Conservation (phyloP, 1,140 invertebrate species). For the Eurosta solidaginis region DNA sequence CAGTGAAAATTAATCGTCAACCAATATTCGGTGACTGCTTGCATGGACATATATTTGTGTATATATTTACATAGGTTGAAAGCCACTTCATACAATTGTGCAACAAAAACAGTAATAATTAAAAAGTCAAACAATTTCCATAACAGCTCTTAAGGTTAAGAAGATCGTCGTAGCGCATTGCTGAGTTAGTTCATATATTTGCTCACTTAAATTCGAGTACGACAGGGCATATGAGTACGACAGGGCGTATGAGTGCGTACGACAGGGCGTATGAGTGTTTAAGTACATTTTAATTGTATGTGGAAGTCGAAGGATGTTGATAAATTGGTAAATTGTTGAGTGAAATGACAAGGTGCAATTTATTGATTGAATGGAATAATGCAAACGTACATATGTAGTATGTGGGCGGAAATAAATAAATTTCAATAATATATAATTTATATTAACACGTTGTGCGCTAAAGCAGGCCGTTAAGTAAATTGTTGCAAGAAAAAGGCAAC, state of each 20-base stretch:
- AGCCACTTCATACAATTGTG: too few relatives aligned
- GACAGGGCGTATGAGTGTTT: slow-evolving; percentile 7
- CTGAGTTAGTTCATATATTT: neutral
- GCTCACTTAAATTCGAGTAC: neutral
- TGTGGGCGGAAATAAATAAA: too few relatives aligned
- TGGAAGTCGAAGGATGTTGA: neutral
- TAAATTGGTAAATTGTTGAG: neutral
- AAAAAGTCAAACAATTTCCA: neutral
- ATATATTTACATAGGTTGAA: too few relatives aligned
- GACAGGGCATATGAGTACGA: neutral
- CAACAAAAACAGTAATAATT: neutral
- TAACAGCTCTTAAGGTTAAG: neutral
- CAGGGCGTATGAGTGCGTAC: neutral
- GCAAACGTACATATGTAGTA: too few relatives aligned
- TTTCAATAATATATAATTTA: too few relatives aligned
- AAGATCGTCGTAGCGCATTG: neutral
- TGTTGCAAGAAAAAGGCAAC: too few relatives aligned
- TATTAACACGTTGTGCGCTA: too few relatives aligned
- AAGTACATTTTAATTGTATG: slow-evolving; percentile 16
- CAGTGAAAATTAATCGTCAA: neutral
- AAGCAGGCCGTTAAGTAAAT: too few relatives aligned
- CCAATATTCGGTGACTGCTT: neutral
- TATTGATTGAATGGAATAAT: neutral
- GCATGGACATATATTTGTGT: neutral
- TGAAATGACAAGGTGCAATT: neutral